Percentiles rank a stretch among this genome's conserved stretches.
Evolutionary conservation across 2,113 vertebrate genomes (phyloP).

Genomic region (Terrapene triunguis): DNA sequence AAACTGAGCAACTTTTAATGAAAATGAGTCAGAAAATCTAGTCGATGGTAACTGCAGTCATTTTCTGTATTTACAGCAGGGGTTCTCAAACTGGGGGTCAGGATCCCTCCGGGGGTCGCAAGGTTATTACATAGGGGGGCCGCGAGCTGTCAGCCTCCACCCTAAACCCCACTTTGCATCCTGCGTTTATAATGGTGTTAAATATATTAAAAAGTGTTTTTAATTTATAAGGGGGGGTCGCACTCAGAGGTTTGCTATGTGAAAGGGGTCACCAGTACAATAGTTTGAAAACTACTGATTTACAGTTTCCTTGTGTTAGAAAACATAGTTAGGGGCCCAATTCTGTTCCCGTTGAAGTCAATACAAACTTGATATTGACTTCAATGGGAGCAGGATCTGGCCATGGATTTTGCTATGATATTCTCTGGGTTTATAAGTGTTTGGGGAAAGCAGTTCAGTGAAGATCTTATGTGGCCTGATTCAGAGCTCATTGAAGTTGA

Average conservation of each 20-base stretch:
- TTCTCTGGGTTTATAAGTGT: conserved; percentile 17
- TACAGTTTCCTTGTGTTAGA: background rate
- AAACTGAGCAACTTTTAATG: conserved; percentile 1
- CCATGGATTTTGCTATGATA: background rate
- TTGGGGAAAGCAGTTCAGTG: background rate
- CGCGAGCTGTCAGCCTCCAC: no score
- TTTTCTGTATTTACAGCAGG: background rate
- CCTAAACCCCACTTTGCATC: no score
- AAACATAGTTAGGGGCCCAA: background rate
- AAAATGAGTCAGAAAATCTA: background rate
- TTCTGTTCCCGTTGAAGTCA: background rate
- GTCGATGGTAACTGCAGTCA: background rate
- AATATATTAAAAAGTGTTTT: no score
- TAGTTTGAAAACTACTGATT: background rate
- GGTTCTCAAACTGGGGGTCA: no score
- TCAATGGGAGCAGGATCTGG: conserved; percentile 1
- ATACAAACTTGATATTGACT: background rate
- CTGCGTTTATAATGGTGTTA: no score
- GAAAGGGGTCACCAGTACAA: no score
- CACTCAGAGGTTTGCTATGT: no score
- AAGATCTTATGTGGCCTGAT: background rate
- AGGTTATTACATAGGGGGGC: no score
- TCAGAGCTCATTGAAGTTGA: conserved; percentile 26
- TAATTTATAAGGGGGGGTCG: no score
- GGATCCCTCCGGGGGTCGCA: no score